Base-by-base conservation (phyloP, 2,113 vertebrate species). In the Solea solea region DNA sequence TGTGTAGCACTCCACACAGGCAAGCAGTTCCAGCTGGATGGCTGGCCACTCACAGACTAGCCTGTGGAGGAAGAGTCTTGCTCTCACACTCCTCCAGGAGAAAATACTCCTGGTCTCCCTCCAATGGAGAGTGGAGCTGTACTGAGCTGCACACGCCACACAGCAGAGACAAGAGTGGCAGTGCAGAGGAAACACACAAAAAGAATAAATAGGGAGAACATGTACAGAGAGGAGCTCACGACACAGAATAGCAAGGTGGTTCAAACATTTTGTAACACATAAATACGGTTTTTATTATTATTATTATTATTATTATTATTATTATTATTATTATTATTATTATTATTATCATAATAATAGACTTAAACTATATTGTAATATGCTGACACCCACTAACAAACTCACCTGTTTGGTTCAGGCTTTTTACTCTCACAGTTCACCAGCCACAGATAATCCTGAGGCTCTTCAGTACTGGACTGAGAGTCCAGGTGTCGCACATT, bases 341-440 rank as follows among this genome's bases (percentile, higher is more conserved):
- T 21, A 21, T 21, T 21, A 1, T 21, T 21, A 21, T 21, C 1
- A 21, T 21, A 1, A 21, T 21, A 21, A 46, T 15, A 6, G 16
- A 34, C n/a, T 75, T 9, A 27, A n/a, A n/a, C n/a, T n/a, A 27
- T 28, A 54, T 8, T 21, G 34, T 34, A 34, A 34, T 6, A 34
- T 34, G 2, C 42, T 44, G 42, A 44, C 42, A 44, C 42, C 4
- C 42, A 50, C 14, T 16, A 16, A 50, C 49, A 50, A 39, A 71
- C 81, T 94, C 87, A 98, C 98, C 97, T 98, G 91, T 91, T 87
- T 45, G 95, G 92, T 84, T 97, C 97, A n/a, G 96, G 97, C 87
- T 97, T 99, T 94, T 98, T 99, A 94, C 96, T 99, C 91, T 98
- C 96, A 93, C 97, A 99, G 94, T 99, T 97, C 86, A 95, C 94